Percentiles rank a stretch among this genome's conserved stretches.
Evolutionary conservation across 37 sponge, comb jelly and placozoan genomes (phyloP).

Genomic region (Oopsacas minuta): DNA sequence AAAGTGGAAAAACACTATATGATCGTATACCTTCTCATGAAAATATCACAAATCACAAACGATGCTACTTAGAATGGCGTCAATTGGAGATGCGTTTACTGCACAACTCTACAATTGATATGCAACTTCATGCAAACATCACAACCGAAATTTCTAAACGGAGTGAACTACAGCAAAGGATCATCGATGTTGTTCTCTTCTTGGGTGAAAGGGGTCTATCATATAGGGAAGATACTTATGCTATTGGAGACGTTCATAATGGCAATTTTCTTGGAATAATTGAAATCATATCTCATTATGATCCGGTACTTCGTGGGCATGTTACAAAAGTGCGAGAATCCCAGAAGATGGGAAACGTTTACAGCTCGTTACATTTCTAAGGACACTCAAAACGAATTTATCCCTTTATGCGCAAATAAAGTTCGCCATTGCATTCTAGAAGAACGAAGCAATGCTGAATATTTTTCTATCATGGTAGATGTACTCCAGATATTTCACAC

Average conservation of each 20-base stretch:
- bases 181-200: conserved; percentile 9
- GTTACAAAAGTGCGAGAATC: neutral
- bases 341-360: neutral
- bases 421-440: neutral
- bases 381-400: conserved; percentile 1
- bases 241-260: neutral
- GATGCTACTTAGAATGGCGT: conserved; percentile 15
- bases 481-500: conserved; percentile 25
- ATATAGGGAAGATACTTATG: conserved; percentile 1
- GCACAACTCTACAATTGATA: neutral
- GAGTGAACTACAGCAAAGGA: neutral
- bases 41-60: conserved; percentile 3
- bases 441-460: conserved; percentile 12
- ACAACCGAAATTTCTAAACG: neutral
- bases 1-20: conserved; percentile 2
- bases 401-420: conserved; percentile 7
- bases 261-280: conserved; percentile 14
- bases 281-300: neutral
- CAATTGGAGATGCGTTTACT: neutral
- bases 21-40: conserved; percentile 5
- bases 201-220: conserved; percentile 1
- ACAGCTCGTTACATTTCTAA: neutral
- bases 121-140: neutral
- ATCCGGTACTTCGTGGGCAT: neutral
- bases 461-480: conserved; percentile 28